A percentile compares a stretch with the other conserved stretches of the same genome.
These are phyloP conservation scores for Caiman crocodilus DNA, from an alignment of 2,797 vertebrate species.

Conservation along the genomic window DNA sequence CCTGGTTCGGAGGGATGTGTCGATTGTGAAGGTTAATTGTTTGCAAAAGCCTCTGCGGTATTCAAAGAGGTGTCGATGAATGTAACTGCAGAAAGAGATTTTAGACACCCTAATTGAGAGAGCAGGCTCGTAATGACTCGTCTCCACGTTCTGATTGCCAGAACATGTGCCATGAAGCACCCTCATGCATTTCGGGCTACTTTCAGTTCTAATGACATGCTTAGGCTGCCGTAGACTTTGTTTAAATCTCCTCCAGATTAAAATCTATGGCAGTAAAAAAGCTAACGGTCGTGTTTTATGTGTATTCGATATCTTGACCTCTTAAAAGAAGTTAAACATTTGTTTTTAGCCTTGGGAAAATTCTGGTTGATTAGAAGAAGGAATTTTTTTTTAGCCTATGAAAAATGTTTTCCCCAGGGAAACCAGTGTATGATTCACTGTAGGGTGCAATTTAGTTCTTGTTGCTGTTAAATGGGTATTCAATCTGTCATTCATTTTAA, in stretches of 20 bases:
- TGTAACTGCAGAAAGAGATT: not conserved
- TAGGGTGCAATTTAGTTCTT: not conserved
- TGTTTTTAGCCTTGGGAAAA: constrained; percentile 46
- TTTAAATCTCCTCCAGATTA: constrained; percentile 47
- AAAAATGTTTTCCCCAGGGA: not conserved
- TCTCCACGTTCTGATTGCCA: not conserved
- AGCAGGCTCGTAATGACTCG: not conserved
- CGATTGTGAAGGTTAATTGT: not conserved
- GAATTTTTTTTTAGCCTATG: not conserved
- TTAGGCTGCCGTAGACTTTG: constrained; percentile 5
- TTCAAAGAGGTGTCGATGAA: not conserved
- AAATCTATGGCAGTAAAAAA: not conserved
- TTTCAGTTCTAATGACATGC: constrained; percentile 16
- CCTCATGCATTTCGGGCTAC: constrained; percentile 5
- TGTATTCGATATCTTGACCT: constrained; percentile 7
- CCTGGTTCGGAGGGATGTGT: rapidly evolving
- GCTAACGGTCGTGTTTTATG: not conserved
- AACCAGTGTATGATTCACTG: not conserved
- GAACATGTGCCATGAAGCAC: not conserved
- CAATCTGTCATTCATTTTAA: constrained; percentile 4
- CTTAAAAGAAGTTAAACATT: constrained; percentile 58
- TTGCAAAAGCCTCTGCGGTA: not conserved
- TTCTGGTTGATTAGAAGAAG: constrained; percentile 31
- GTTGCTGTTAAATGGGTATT: constrained; percentile 3
- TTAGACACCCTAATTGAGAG: not conserved